Percentiles rank a stretch among this genome's conserved stretches.
Evolutionary conservation across 2,113 vertebrate species (phyloP).

Genomic region (Trochalopteron elliotii): DNA sequence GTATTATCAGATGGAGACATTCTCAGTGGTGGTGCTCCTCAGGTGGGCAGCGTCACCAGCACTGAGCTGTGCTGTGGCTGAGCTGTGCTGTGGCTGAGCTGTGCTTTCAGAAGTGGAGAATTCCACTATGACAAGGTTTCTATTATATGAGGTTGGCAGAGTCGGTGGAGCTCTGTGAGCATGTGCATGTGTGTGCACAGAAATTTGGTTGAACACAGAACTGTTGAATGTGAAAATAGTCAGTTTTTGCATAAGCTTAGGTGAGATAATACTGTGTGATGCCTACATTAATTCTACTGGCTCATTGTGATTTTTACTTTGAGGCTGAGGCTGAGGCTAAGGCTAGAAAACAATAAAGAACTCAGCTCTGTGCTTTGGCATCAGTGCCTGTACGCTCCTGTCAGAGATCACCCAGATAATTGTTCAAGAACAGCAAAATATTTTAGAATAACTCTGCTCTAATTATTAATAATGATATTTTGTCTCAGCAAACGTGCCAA

Average conservation of each 20-base stretch:
- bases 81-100: not conserved
- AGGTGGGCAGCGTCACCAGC: not conserved
- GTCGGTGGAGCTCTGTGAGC: not conserved
- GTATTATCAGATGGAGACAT: not conserved
- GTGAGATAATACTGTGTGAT: not conserved
- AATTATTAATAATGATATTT: conserved; percentile 39
- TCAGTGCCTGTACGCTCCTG: not conserved
- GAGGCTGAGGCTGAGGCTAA: not conserved
- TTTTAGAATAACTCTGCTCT: conserved; percentile 20
- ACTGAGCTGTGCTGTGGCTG: not conserved
- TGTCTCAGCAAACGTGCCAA: not conserved
- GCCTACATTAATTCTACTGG: not conserved
- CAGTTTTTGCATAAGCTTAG: not conserved
- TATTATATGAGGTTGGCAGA: rapidly evolving
- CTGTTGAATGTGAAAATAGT: not conserved
- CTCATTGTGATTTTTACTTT: not conserved
- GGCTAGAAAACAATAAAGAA: not conserved
- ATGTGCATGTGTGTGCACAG: not conserved
- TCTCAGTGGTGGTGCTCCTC: not conserved
- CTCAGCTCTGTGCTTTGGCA: not conserved
- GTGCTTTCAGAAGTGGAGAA: not conserved
- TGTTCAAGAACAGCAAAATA: conserved; percentile 26
- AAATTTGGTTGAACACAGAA: not conserved
- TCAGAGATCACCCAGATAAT: not conserved
- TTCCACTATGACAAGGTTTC: not conserved